Base-by-base conservation (phyloP, 35 echinoderm and acorn worm species). In the Lytechinus pictus region DNA sequence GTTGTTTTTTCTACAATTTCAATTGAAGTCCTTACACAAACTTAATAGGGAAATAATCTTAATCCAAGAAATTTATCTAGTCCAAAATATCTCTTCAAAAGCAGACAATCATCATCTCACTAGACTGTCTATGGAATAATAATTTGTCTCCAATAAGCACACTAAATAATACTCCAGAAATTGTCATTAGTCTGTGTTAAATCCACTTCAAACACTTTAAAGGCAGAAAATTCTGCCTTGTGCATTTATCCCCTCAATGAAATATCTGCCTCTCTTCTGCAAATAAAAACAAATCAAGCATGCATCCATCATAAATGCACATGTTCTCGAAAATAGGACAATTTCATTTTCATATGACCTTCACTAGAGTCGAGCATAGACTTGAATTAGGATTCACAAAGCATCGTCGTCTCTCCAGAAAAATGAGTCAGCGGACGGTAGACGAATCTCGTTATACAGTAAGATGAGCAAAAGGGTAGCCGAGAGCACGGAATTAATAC, bases 401-500 rank as follows among this genome's bases (percentile, higher is more conserved):
- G 66, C 66, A 79, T 79, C 6, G 66, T 19, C 12, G 19, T 24
- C n/a, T 24, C 66, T 79, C 14, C 19, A 79, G 12, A 4, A 79
- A 24, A 24, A 79, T 79, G 66, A 79, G 66, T 79, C 66, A 79
- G 66, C 66, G 19, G 66, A 79, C 19, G 19, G 66, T 79, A 79
- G 66, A 79, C 66, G 66, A 79, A 79, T 79, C 66, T 79, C 66
- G 66, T 79, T 79, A 79, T 19, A 24, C 66, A 6, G 66, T 79
- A 79, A 79, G 66, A 16, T 4, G 19, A 79, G 66, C 66, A 79
- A 79, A 44, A 5, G 66, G 66, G 66, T 24, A 79, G 66, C 66
- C 66, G 14, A 79, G 66, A 79, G 66, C 66, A n/a, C 66, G 66
- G 66, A 79, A 79, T 79, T 79, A 79, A 79, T 79, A 79, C 66